phyloP scores from a whole-genome alignment of 2,888 invertebrate species.

The Tenthredo livida region DNA sequence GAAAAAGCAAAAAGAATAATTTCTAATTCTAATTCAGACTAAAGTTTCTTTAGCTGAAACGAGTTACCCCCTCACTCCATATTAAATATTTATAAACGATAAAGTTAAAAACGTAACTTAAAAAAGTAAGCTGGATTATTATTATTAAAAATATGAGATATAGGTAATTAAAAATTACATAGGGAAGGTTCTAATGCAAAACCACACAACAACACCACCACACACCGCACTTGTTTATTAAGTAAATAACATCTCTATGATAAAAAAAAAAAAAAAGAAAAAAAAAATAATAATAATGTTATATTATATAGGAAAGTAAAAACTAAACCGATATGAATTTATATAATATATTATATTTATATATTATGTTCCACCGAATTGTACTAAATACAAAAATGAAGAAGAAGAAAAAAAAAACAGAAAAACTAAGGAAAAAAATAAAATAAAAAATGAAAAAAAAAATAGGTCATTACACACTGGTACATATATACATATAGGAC shows the following conservation, averaged over 20 bases:
- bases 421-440: neutral
- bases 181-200: slow-evolving; percentile 40
- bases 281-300: slow-evolving; percentile 63
- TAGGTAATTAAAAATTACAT: slow-evolving; percentile 48
- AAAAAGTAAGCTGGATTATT: slow-evolving; percentile 46
- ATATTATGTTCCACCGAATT: slow-evolving; percentile 64
- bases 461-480: slow-evolving; percentile 58
- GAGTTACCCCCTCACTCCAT: neutral
- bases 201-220: slow-evolving; percentile 57
- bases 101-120: slow-evolving; percentile 30
- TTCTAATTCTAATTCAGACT: neutral
- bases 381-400: slow-evolving; percentile 44
- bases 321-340: slow-evolving; percentile 71
- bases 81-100: slow-evolving; percentile 47
- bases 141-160: slow-evolving; percentile 25
- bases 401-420: slow-evolving; percentile 1
- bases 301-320: slow-evolving; percentile 70
- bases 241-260: slow-evolving; percentile 66
- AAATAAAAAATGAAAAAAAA: neutral
- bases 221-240: slow-evolving; percentile 66
- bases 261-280: slow-evolving; percentile 57
- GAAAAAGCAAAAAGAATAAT: neutral
- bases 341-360: slow-evolving; percentile 73
- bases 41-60: slow-evolving; percentile 46
- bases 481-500: slow-evolving; percentile 56